Evolutionary conservation across 2,888 invertebrate genomes (phyloP), one percentile per base, ranked within the genome.

Genomic region (Aspidiotus destructor): DNA sequence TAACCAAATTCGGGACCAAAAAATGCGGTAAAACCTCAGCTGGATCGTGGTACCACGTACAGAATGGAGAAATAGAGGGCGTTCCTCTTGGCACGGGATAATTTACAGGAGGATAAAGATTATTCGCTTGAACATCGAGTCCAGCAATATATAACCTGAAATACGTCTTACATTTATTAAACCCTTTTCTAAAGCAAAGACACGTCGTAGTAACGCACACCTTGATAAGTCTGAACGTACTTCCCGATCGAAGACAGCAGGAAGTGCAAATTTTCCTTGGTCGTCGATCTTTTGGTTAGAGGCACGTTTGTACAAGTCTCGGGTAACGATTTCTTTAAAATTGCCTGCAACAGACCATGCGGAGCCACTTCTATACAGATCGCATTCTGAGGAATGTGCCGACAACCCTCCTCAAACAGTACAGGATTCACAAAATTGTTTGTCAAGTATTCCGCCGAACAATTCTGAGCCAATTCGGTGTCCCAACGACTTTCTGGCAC

Each of bases 351-450:
- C 0, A 94, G 81, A 13, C 90, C 88, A 74, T 94, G 94, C 0
- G 94, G 94, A 0, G 93, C 92, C 68, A 95, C 85, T 77, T 95
- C 94, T 71, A 95, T 86, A 9, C 86, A 84, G 70, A 93, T 82
- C 0, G 93, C 90, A 75, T 91, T 86, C 62, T 83, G 81, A 1
- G 91, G 92, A 73, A 94, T 86, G 73, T 88, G 82, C 17, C 81
- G 82, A 8, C 89, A 81, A 0, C 88, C 87, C 77, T 93, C 93
- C 75, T 92, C 90, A 77, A 91, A 91, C 17, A 86, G 78, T 0
- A 88, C 71, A 3, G 71, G 84, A 73, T 81, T 86, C 72, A 84
- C 76, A 61, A 85, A 77, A 75, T 85, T 86, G 75, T 85, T 85
- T 9, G 83, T 84, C 73, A 85, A 84, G 74, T 87, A 87, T 64